phyloP scores from a whole-genome alignment of 2,888 invertebrate genomes.

The Portevinia maculata region DNA sequence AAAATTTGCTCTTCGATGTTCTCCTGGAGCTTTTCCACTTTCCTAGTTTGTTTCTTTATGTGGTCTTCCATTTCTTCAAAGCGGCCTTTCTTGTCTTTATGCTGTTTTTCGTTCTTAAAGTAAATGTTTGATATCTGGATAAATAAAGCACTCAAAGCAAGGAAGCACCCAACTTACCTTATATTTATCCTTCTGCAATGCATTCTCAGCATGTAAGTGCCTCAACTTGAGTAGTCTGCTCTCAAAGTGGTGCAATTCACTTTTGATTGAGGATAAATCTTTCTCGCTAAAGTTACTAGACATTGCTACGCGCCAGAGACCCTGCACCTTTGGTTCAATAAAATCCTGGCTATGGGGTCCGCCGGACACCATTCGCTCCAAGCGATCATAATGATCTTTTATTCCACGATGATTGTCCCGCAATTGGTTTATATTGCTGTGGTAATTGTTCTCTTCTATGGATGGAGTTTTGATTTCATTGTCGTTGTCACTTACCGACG shows the following conservation, averaged over 20 bases:
- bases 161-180: conserved; percentile 82
- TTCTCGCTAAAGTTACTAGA: conserved; percentile 91
- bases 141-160: not conserved
- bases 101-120: conserved; percentile 83
- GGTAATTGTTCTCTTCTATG: conserved; percentile 84
- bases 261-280: conserved; percentile 92
- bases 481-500: conserved; percentile 84
- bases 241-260: conserved; percentile 92
- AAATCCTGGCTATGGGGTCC: conserved; percentile 93
- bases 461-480: conserved; percentile 83
- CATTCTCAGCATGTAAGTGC: conserved; percentile 91
- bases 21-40: conserved; percentile 93
- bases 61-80: conserved; percentile 88
- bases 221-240: conserved; percentile 92
- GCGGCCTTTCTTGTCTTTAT: conserved; percentile 86
- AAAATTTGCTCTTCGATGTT: conserved; percentile 91
- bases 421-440: conserved; percentile 87
- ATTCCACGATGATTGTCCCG: conserved; percentile 90
- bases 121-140: not conserved
- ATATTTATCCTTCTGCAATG: conserved; percentile 87
- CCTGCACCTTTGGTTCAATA: conserved; percentile 94
- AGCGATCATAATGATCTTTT: conserved; percentile 90
- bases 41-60: conserved; percentile 92
- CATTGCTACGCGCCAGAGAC: conserved; percentile 92
- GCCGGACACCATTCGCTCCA: conserved; percentile 89